Conservation (phyloP, 2,113 vertebrate genomes). For the Cyphomyrus discorhynchus region DNA sequence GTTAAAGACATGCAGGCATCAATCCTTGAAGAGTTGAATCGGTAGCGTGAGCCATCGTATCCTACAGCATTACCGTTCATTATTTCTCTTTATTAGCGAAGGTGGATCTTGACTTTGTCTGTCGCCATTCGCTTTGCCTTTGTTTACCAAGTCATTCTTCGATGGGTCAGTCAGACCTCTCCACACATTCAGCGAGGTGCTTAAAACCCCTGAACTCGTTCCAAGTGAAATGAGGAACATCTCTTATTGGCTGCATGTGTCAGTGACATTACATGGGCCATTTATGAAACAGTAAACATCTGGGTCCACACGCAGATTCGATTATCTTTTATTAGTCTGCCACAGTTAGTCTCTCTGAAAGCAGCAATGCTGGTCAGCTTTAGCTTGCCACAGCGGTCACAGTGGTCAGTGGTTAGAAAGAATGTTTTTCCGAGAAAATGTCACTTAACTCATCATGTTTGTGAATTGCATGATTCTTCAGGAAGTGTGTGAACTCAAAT, state of each 20-base stretch:
- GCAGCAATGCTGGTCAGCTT: not conserved
- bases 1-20: not conserved
- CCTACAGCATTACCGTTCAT: not conserved
- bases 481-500: not conserved
- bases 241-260: not conserved
- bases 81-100: not conserved
- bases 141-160: not conserved
- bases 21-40: not conserved
- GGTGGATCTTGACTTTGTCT: not conserved
- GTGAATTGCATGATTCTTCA: not conserved
- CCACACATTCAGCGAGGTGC: not conserved
- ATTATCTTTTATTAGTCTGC: not conserved
- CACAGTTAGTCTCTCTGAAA: not conserved
- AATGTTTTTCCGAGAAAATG: not conserved
- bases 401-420: not conserved
- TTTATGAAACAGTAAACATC: slow-evolving; percentile 1
- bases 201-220: not conserved
- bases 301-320: not conserved
- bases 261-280: not conserved
- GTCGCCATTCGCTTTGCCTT: not conserved
- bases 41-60: not conserved
- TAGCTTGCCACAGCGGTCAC: not conserved
- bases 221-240: not conserved
- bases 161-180: not conserved
- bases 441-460: not conserved